Base-by-base conservation (phyloP, 2,797 vertebrate genomes). In the Sparus aurata region DNA sequence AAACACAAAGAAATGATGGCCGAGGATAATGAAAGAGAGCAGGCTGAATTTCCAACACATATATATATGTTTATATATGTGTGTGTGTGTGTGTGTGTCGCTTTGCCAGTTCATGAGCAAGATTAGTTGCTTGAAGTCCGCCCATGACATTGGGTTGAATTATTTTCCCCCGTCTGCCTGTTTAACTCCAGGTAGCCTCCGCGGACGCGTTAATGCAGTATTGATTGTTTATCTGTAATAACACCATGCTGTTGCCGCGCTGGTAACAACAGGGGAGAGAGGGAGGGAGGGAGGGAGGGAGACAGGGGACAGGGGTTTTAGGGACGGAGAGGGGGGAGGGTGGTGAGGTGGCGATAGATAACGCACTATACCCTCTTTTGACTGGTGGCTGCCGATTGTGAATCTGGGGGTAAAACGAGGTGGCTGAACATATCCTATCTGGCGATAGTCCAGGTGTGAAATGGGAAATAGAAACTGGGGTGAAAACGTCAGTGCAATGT, bases 141-240 rank as follows among this genome's bases (percentile, higher is more conserved):
- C 73, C 80, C 65, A 30, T 84, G 91, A 91, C 88, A 88, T 86
- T 85, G 90, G 75, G 27, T 75, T 82, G 86, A 87, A 87, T 93
- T 85, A 88, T 91, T 87, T 85, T 34, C 68, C 75, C 75, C n/a
- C 64, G 77, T 79, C 84, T 73, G 82, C 59, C 79, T 83, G 85
- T 89, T 92, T 89, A 90, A 89, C 72, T 82, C 53, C 65, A 77
- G 81, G 85, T 85, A 71, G 88, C 84, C 87, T 85, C 67, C 16
- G 54, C 41, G 66, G 88, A 79, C 73, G 47, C 85, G 80, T 84
- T 93, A 93, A 93, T 93, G 87, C 87, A 83, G 77, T 93, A 94
- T 94, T 86, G 92, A 94, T 94, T 93, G 93, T 93, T 93, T 91
- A 92, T 93, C 91, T 91, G 89, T 86, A 88, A 90, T 92, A 93